Base-by-base conservation (phyloP, 2,888 invertebrate species). In the Atherix ibis region DNA sequence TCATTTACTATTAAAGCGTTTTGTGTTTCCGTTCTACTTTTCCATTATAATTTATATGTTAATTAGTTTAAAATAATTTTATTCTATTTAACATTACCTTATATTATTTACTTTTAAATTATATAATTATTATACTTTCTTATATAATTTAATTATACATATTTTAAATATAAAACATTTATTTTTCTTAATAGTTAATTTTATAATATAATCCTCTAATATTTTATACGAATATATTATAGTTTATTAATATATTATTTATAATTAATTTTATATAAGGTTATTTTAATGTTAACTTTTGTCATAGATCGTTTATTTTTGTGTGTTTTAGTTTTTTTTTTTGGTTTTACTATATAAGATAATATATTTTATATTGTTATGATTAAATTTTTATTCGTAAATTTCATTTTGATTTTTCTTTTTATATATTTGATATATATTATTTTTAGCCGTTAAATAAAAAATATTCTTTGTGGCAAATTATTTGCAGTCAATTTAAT, bases 281-380 rank as follows among this genome's bases (percentile, higher is more conserved):
- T 43, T 40, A 31, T 35, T 38, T 34, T 37, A 43, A 43, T 43
- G 42, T 43, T 43, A 43, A 43, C 42, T 43, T 43, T 43, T 38
- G 40, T 40, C 32, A 36, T 34, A n/a, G n/a, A n/a, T n/a, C n/a
- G n/a, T n/a, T n/a, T 18, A 19, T 33, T 27, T 24, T 33, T 34
- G 10, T 34, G 4, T 35, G 13, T 30, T 31, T 26, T 26, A 8
- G 5, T 26, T n/a, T n/a, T n/a, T n/a, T n/a, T n/a, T n/a, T n/a
- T n/a, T n/a, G n/a, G n/a, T n/a, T 15, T 34, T 34, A 8, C 9
- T 12, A n/a, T 25, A 12, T 22, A 28, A 33, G 18, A n/a, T 27
- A 34, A 4, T 33, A 18, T 13, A 27, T 13, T 28, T 19, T 28
- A n/a, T n/a, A 27, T 28, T 27, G 17, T 22, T 31, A 4, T 15